Conservation (phyloP, 2,113 vertebrate genomes). For the Eptesicus fuscus region DNA sequence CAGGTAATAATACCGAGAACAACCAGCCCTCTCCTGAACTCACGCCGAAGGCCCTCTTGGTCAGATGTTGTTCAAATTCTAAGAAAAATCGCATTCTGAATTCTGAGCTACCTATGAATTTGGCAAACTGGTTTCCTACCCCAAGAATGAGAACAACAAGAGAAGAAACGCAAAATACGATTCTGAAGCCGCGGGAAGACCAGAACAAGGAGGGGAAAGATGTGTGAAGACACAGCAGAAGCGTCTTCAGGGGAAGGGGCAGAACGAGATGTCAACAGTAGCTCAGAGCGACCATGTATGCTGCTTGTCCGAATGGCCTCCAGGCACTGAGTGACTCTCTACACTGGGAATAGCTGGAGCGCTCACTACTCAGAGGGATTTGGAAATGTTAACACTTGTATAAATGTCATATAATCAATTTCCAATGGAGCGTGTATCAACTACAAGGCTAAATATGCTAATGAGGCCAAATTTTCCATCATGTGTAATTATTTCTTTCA, state of each 20-base stretch:
- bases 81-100: conserved; percentile 91
- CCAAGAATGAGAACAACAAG: conserved; percentile 95
- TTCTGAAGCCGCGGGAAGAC: conserved; percentile 88
- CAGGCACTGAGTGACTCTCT: conserved; percentile 55
- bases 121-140: conserved; percentile 93
- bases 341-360: conserved; percentile 58
- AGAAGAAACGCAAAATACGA: conserved; percentile 91
- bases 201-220: conserved; percentile 85
- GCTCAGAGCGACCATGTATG: conserved; percentile 79
- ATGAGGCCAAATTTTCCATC: conserved; percentile 88
- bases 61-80: conserved; percentile 94
- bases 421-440: conserved; percentile 83
- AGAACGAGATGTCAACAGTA: conserved; percentile 76
- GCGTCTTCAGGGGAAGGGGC: conserved; percentile 68
- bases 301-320: conserved; percentile 69
- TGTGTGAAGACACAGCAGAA: conserved; percentile 78
- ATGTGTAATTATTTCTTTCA: conserved; percentile 91
- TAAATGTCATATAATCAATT: conserved; percentile 82
- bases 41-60: conserved; percentile 88
- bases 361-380: conserved; percentile 70
- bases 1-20: not conserved
- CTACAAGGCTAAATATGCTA: conserved; percentile 90
- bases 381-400: conserved; percentile 79
- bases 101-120: conserved; percentile 93
- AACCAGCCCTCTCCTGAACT: not conserved